Conservation (phyloP, 2,113 vertebrate species). For the Notechis scutatus region DNA sequence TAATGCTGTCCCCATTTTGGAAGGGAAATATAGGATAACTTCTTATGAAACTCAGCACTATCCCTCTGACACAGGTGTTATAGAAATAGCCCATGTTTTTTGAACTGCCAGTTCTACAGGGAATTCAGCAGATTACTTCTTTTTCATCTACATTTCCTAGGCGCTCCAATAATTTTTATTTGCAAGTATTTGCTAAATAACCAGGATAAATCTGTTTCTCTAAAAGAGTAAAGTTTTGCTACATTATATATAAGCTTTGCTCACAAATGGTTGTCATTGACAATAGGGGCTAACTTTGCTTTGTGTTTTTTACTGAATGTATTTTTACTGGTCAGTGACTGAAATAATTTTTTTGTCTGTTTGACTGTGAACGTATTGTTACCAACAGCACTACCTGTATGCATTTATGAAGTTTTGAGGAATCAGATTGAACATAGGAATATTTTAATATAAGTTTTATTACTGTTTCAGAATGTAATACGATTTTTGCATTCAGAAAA, state of each 20-base stretch:
- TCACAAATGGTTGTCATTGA: background rate
- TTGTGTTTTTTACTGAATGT: background rate
- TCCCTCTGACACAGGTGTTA: background rate
- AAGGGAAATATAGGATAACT: background rate
- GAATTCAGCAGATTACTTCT: background rate
- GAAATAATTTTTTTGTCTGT: background rate
- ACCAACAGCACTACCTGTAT: background rate
- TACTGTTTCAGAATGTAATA: background rate
- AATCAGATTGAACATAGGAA: background rate
- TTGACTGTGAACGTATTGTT: background rate
- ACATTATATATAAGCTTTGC: background rate
- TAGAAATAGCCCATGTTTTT: background rate
- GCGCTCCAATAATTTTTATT: background rate
- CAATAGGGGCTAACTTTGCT: background rate
- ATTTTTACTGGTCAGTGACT: background rate
- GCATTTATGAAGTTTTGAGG: background rate
- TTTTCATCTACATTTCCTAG: background rate
- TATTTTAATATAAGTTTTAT: background rate
- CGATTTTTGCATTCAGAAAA: background rate
- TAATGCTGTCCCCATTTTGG: background rate
- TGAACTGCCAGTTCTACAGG: background rate
- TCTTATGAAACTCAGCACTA: background rate
- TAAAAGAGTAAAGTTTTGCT: background rate
- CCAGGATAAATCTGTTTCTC: background rate
- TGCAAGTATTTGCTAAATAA: background rate